Evolutionary conservation across 2,113 vertebrate species (phyloP), one percentile per base, ranked within the genome.

Genomic region (Sylvia atricapilla): DNA sequence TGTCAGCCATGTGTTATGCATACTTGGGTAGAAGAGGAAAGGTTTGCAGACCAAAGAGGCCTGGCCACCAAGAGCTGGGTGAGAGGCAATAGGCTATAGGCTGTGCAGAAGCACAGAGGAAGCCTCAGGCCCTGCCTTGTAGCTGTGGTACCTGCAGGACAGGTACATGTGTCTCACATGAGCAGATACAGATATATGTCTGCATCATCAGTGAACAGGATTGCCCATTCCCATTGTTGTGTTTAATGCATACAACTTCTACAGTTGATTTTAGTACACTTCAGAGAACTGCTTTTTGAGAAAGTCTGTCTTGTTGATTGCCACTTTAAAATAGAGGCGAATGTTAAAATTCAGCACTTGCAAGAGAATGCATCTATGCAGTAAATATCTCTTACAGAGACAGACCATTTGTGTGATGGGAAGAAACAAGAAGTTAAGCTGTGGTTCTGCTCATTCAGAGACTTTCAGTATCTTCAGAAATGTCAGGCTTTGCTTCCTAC

Each of bases 81-180:
- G 31, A 75, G 56, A 76, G 58, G 53, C 37, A 37, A 1, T 6
- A 53, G 23, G 31, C 55, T 88, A 1, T 6, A 53, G 23, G 31
- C 55, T 88, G 15, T 66, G 58, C 49, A 58, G 46, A 73, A 73
- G 58, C 74, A 63, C 55, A 30, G 49, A 60, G 44, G 37, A 60
- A 28, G 11, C 39, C 17, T 67, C 17, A n/a, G 41, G 19, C 35
- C 2, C 3, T 13, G 2, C 39, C 52, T 63, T 70, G 33, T 15
- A 31, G 14, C 7, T 52, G 28, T 1, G 1, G 14, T 73, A n/a
- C n/a, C 25, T 70, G 21, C 39, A 50, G 68, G 35, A 27, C n/a
- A 74, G n/a, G n/a, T 43, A 24, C 30, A 3, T 1, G 3, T 0
- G 1, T 73, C 69, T 84, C 52, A 11, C 3, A 0, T 33, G 47